Base-by-base conservation (phyloP, 2,888 invertebrate species). In the Mellilla xanthometata region DNA sequence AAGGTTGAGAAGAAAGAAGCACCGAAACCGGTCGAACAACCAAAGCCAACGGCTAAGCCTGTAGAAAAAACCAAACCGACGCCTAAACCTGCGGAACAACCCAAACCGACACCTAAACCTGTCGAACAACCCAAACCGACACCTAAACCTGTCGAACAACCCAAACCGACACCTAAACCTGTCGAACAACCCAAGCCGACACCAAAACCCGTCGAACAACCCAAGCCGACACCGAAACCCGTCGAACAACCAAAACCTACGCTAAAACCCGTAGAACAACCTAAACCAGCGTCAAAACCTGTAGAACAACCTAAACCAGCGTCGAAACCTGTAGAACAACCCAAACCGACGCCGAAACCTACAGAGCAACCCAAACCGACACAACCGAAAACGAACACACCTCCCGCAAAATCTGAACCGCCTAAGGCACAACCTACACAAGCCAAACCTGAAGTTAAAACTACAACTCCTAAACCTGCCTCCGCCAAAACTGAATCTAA, bases 371-470 rank as follows among this genome's bases (percentile, higher is more conserved):
- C 32, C 0, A 43, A 32, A 38, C 43, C 42, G 3, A 38, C 12
- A 11, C 39, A 45, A 35, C 39, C 52, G 4, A 50, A 48, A 46
- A 49, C 40, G n/a, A 32, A 24, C 3, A 24, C 31, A 32, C 46
- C 1, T 28, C 46, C 24, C 2, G 24, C 13, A 3, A 33, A 22
- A 33, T 5, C 32, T 9, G 10, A 33, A 33, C 2, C 12, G 19
- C 5, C 26, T 15, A 40, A 39, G 11, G 10, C 27, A 6, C 47
- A 7, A 26, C 12, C 22, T 10, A 48, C 41, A 28, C 50, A 42
- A 39, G 40, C 44, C 27, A 63, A 58, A 24, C 49, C 58, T 45
- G 33, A 42, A 26, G 41, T 49, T 11, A 62, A 35, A 60, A 30
- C 36, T 6, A 39, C 3, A 33, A 36, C 22, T 36, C 26, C 19